Base-by-base conservation (phyloP, 64 coral and sea anemone species). In the Trachythela sp. region DNA sequence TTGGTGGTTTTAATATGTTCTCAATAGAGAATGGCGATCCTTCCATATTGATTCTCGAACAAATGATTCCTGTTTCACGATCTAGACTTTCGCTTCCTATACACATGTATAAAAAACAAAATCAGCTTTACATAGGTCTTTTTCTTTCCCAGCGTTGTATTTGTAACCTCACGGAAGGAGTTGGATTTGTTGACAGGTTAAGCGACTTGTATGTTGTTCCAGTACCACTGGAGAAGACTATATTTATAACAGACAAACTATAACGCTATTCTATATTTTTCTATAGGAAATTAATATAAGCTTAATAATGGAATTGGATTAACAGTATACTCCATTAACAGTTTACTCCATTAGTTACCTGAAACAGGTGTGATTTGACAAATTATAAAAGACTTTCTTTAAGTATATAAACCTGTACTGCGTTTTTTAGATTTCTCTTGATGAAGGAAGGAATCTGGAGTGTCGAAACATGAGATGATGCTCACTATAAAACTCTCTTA, bases 111-210 rank as follows among this genome's bases (percentile, higher is more conserved):
- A 45, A 45, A 45, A 45, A 45, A 45, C 42, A 45, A 45, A 45
- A 6, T 11, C 4, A 64, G 56, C 56, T 64, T 24, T 26, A 64
- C 56, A 64, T 64, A n/a, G 56, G 56, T 64, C 24, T 26, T 27
- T 64, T 64, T 64, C 15, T 64, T 64, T 64, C 56, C 17, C 26
- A 18, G 8, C 3, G 75, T 80, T 80, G 37, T 80, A 30, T 80
- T 37, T 80, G 37, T 80, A 80, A 80, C 75, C 75, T 80, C 75
- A 80, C 37, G 33, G 75, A 80, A 80, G 37, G 75, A 80, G 33
- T 17, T 80, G 37, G 37, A 80, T 64, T 80, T 80, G 75, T 80
- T 80, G 75, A 80, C 75, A 80, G 75, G 33, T 80, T 80, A 39
- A 80, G 75, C 37, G 75, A 80, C 37, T 80, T 34, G 8, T 39